Evolutionary conservation across 2,113 vertebrate genomes (phyloP).

Genomic region (Sinocyclocheilus anophthalmus): DNA sequence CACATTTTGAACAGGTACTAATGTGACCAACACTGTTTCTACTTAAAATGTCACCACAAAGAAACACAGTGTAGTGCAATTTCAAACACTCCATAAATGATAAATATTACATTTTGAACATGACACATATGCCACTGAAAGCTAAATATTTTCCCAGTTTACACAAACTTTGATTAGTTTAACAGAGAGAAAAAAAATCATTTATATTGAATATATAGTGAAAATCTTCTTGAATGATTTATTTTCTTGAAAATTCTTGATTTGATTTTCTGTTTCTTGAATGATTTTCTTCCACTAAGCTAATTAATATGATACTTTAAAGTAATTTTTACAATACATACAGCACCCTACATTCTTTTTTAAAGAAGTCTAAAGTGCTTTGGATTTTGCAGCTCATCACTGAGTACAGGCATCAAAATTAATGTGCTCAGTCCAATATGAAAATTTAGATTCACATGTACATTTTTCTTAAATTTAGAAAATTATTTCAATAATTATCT

Average conservation of each 20-base stretch:
- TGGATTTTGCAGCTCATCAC: background rate
- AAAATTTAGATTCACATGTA: background rate
- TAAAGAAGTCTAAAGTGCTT: background rate
- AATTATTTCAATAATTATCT: background rate
- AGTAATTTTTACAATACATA: background rate
- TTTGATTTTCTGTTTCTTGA: background rate
- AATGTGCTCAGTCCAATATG: background rate
- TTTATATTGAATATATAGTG: background rate
- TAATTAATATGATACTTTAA: background rate
- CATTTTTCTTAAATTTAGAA: background rate
- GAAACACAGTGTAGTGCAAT: constrained; percentile 24
- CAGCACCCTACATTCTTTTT: background rate
- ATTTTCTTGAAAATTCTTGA: too few species aligned
- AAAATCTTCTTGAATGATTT: too few species aligned
- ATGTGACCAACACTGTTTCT: constrained; percentile 36
- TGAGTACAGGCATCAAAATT: background rate
- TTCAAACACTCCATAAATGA: constrained; percentile 1
- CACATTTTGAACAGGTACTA: constrained; percentile 40
- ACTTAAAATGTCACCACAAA: background rate
- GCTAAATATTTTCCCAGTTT: constrained; percentile 8
- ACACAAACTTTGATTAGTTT: background rate
- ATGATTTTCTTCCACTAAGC: background rate
- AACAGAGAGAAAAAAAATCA: background rate
- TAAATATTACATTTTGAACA: constrained; percentile 18
- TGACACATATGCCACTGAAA: background rate